A percentile compares a stretch with the other conserved stretches of the same genome.
Evolutionary conservation across 2,888 invertebrate genomes (phyloP).

Genomic region (Dascillus cervinus): DNA sequence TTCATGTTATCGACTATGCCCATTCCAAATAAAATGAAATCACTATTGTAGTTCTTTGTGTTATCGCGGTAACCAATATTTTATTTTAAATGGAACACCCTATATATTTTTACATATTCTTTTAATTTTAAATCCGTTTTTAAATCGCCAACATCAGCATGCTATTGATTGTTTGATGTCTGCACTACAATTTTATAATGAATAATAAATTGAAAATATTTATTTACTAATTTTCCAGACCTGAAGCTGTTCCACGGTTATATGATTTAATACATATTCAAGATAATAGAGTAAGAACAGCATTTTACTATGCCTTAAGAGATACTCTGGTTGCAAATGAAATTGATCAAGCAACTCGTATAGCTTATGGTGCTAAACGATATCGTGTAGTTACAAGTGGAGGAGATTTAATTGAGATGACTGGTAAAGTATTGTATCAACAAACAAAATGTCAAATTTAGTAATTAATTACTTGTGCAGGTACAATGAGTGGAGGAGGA

Average conservation of each 20-base stretch:
- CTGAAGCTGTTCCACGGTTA: slow-evolving; percentile 80
- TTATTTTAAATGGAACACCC: too few relatives aligned
- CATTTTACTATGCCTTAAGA: slow-evolving; percentile 83
- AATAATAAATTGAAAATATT: not conserved
- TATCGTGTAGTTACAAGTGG: slow-evolving; percentile 80
- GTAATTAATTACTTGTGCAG: slow-evolving; percentile 38
- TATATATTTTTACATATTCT: slow-evolving; percentile 36
- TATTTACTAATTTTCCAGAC: slow-evolving; percentile 46
- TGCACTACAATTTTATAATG: too few relatives aligned
- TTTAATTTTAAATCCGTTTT: too few relatives aligned
- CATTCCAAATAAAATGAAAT: too few relatives aligned
- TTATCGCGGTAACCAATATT: too few relatives aligned
- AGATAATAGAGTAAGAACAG: slow-evolving; percentile 68
- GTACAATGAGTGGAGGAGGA: slow-evolving; percentile 96
- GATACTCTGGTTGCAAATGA: slow-evolving; percentile 85
- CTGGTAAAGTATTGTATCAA: slow-evolving; percentile 63
- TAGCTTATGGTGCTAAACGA: slow-evolving; percentile 70
- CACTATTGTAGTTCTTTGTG: too few relatives aligned
- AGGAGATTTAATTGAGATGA: slow-evolving; percentile 79
- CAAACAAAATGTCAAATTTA: not conserved
- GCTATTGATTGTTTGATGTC: too few relatives aligned
- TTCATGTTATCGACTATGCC: too few relatives aligned
- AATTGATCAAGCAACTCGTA: slow-evolving; percentile 80
- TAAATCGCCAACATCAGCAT: too few relatives aligned
- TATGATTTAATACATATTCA: slow-evolving; percentile 82